Base-by-base conservation (phyloP, 1,140 invertebrate genomes). In the Stenopsyche tienmushanensis region DNA sequence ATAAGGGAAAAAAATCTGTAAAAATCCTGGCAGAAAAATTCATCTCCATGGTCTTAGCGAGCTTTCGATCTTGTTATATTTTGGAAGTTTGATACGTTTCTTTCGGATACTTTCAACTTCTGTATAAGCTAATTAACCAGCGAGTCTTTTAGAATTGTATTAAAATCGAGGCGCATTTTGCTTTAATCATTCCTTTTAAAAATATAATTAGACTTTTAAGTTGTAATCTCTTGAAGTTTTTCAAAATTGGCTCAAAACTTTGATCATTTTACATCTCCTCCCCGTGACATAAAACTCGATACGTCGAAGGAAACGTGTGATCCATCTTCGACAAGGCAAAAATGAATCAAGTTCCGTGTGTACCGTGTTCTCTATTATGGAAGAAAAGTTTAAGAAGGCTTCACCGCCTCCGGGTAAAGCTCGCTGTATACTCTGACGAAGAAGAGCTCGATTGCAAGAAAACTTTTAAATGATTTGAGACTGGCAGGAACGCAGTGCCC, bases 401-500 rank as follows among this genome's bases (percentile, higher is more conserved):
- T 47, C 58, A 20, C 47, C 49, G 60, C 60, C 26, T 39, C 18
- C 60, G 26, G 47, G 42, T 26, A 42, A 26, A 21, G 47, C 47
- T 44, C 34, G 57, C 44, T 60, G 57, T 60, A 41, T 60, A 60
- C 42, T 47, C 42, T 44, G 34, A 17, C 39, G 21, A 29, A 26
- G 54, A 57, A 41, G 41, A 42, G 39, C 42, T n/a, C 60, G 60
- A 62, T 62, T 62, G 60, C 60, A 62, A 52, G 60, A 20, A 62
- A 62, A 62, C 60, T 62, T 62, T 62, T 62, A 62, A 62, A 62
- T 62, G 60, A 62, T 62, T 62, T 42, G 45, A 62, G 60, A 62
- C 45, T 62, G 44, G 60, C 60, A 15, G 50, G 5, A 21, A 26
- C 20, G 50, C 50, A 20, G 45, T 20, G 45, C n/a, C 45, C 45